Percentiles rank a stretch among this genome's conserved stretches.
These are phyloP conservation scores for Tetramorium simillimum DNA, from an alignment of 1,140 invertebrate species.

Conservation along the genomic window DNA sequence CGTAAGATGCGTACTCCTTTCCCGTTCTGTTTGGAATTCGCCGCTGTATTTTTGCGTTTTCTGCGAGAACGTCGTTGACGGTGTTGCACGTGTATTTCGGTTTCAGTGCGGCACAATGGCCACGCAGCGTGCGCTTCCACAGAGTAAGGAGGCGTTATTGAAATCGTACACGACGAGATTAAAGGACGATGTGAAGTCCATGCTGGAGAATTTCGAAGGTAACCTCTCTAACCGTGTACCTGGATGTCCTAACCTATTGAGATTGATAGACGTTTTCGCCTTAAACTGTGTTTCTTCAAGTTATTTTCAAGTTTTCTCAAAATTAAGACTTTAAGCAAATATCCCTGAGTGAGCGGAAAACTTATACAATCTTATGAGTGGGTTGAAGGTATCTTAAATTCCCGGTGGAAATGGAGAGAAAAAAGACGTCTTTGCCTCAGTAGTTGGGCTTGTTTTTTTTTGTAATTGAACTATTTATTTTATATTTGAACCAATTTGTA, in stretches of 20 bases:
- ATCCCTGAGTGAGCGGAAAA: no score
- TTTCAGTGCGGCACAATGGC: slow-evolving; percentile 80
- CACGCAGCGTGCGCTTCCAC: slow-evolving; percentile 89
- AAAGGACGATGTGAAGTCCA: slow-evolving; percentile 98
- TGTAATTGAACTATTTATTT: neutral
- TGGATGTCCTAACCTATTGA: neutral
- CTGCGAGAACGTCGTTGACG: neutral
- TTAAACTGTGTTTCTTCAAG: neutral
- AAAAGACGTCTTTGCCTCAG: neutral
- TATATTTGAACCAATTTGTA: no score
- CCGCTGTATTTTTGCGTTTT: neutral
- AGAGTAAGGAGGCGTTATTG: slow-evolving; percentile 96
- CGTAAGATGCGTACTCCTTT: neutral
- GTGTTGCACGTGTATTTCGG: neutral
- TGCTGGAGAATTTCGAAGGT: slow-evolving; percentile 98
- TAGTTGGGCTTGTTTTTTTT: neutral
- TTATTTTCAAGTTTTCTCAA: neutral
- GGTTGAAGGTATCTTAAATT: neutral
- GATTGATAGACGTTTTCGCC: neutral
- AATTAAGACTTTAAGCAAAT: no score
- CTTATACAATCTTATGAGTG: no score
- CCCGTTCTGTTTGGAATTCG: no score
- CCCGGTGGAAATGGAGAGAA: no score
- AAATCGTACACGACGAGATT: slow-evolving; percentile 97
- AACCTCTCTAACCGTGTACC: slow-evolving; percentile 73